Conservation (phyloP, 2,113 vertebrate genomes). For the Eurypyga helias region DNA sequence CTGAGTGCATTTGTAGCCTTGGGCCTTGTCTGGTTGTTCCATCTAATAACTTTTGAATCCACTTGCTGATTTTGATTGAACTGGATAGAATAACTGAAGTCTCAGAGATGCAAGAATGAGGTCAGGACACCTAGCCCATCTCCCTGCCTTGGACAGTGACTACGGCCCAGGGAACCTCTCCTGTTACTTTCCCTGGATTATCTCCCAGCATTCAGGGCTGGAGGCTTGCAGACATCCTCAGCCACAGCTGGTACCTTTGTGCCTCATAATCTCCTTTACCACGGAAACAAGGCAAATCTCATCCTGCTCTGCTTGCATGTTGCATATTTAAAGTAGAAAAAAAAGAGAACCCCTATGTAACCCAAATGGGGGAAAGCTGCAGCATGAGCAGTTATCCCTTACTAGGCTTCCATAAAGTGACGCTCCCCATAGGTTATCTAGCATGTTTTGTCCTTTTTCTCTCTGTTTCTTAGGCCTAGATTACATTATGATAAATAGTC, state of each 20-base stretch:
- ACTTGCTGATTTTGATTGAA: neutral
- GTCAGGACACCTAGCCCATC: neutral
- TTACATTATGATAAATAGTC: neutral
- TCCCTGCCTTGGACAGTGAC: neutral
- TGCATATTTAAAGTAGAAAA: neutral
- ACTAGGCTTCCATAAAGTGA: neutral
- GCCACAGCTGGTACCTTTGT: neutral
- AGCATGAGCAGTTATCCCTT: fast-evolving
- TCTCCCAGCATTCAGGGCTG: fast-evolving
- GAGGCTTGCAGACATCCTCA: fast-evolving
- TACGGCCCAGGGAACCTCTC: neutral
- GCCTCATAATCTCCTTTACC: neutral
- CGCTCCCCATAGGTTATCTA: neutral
- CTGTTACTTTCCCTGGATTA: neutral
- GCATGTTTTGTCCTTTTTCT: neutral
- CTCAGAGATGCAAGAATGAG: neutral
- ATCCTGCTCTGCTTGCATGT: neutral
- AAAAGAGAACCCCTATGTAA: neutral
- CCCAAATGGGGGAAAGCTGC: neutral
- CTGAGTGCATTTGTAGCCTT: neutral
- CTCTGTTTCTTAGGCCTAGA: neutral
- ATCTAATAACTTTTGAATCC: neutral
- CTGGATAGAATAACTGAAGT: neutral
- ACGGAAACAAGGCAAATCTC: neutral
- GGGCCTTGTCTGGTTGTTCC: neutral